phyloP scores from a whole-genome alignment of 2,797 vertebrate genomes.

The Micromesistius poutassou region DNA sequence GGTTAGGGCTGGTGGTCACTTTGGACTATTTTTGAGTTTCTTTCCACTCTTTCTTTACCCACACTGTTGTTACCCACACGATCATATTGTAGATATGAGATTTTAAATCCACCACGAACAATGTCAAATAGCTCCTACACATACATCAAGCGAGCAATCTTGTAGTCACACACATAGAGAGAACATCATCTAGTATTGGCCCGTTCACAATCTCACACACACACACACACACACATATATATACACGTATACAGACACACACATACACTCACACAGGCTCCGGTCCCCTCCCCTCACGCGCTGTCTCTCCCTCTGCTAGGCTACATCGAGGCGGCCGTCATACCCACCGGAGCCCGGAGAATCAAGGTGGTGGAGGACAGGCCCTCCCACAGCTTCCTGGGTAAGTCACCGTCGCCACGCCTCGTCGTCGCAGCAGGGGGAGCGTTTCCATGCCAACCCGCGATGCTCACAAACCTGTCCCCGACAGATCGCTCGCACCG shows the following conservation, averaged over 20 bases:
- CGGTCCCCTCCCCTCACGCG: not conserved
- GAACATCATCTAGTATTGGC: not conserved
- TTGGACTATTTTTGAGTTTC: too few species aligned
- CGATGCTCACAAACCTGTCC: not conserved
- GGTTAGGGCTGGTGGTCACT: not conserved
- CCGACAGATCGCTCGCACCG: not conserved
- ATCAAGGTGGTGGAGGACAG: conserved; percentile 95
- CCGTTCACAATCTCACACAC: not conserved
- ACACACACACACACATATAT: not conserved
- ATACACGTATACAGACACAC: too few species aligned
- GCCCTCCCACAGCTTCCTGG: conserved; percentile 95
- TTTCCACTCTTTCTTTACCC: not conserved
- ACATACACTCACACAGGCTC: not conserved
- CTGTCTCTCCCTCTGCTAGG: conserved; percentile 65
- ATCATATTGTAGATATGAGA: too few species aligned
- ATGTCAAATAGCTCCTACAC: too few species aligned
- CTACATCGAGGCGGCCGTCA: conserved; percentile 93
- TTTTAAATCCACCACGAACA: too few species aligned
- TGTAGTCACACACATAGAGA: not conserved
- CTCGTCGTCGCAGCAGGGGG: not conserved
- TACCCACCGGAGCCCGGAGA: conserved; percentile 89
- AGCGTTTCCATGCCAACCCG: too few species aligned
- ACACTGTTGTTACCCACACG: too few species aligned
- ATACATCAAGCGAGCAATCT: too few species aligned
- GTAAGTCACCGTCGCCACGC: conserved; percentile 57